Percentiles rank a stretch among this genome's conserved stretches.
Conservation (phyloP, 2,888 invertebrate species). For the Itoplectis maculator region DNA sequence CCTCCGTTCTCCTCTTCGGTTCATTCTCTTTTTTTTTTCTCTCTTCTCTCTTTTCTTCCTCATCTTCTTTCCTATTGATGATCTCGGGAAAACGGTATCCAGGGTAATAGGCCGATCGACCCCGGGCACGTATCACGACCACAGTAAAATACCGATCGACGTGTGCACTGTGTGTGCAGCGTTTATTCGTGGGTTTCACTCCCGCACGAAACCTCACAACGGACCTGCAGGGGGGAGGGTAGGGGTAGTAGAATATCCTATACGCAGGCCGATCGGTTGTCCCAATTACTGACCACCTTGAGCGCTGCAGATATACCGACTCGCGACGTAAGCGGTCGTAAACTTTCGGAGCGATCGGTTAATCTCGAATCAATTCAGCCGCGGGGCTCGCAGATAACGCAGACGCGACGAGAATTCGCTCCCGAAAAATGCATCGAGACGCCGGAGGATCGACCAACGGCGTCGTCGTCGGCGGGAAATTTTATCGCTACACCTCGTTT, state of each 20-base stretch:
- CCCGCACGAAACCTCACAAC: conserved; percentile 12
- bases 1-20: background rate
- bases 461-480: too few species aligned
- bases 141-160: conserved; percentile 46
- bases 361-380: background rate
- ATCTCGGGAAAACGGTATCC: conserved; percentile 57
- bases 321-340: background rate
- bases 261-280: conserved; percentile 3
- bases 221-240: too few species aligned
- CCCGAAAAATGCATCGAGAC: background rate
- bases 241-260: too few species aligned
- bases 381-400: background rate
- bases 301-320: conserved; percentile 6
- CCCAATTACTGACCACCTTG: conserved; percentile 37
- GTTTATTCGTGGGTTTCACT: conserved; percentile 27
- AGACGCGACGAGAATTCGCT: background rate
- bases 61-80: conserved; percentile 43
- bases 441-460: too few species aligned
- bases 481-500: too few species aligned
- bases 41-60: background rate
- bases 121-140: conserved; percentile 43
- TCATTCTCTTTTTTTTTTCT: conserved; percentile 3
- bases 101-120: conserved; percentile 62
- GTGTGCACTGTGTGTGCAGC: conserved; percentile 6
- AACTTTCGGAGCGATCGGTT: background rate